Evolutionary conservation across 2,797 vertebrate genomes (phyloP).

Genomic region (Urophycis tenuis): DNA sequence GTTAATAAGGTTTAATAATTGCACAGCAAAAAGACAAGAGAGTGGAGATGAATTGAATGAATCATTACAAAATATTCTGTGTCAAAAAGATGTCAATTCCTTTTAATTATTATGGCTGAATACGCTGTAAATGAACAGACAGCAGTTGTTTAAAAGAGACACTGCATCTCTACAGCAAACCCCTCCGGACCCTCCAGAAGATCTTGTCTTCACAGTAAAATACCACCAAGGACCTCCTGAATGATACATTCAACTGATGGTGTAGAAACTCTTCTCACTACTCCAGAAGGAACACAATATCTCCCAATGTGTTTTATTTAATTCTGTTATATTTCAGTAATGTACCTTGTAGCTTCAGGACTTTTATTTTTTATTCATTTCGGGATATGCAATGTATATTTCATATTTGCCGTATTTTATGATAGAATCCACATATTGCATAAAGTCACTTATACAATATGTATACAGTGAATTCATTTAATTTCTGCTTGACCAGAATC

Average conservation of each 20-base stretch:
- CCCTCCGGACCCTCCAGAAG: conserved; percentile 50
- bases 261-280: conserved; percentile 76
- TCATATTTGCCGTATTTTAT: conserved; percentile 12
- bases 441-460: no score
- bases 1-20: neutral
- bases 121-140: neutral
- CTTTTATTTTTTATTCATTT: neutral
- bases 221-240: conserved; percentile 78
- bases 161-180: conserved; percentile 55
- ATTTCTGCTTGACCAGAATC: conserved; percentile 28
- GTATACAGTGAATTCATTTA: conserved; percentile 10
- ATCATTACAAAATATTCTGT: neutral
- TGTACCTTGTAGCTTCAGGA: neutral
- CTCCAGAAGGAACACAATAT: conserved; percentile 68
- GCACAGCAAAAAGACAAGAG: neutral
- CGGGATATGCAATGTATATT: neutral
- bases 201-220: conserved; percentile 72
- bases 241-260: conserved; percentile 83
- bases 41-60: neutral
- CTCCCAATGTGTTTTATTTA: conserved; percentile 60
- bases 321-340: neutral
- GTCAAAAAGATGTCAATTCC: neutral
- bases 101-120: neutral
- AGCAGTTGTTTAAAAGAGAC: neutral
- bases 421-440: neutral